Conservation (phyloP, 2,888 invertebrate genomes). For the Agrotis segetum region DNA sequence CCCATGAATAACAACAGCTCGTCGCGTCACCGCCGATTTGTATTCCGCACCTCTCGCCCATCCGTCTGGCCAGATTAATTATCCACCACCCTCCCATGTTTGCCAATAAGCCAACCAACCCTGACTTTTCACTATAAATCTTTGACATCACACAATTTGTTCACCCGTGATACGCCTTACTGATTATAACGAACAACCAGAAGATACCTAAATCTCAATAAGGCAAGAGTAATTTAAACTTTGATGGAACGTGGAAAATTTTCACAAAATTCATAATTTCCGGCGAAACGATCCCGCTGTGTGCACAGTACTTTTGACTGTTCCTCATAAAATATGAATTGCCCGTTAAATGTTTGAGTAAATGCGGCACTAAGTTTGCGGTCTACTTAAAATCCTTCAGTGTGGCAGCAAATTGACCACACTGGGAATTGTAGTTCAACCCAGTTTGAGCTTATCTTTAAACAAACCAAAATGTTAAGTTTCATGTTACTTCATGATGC, state of each 20-base stretch:
- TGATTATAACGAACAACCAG: conserved; percentile 50
- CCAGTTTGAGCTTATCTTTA: neutral
- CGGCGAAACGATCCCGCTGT: conserved; percentile 29
- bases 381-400: conserved; percentile 13
- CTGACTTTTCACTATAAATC: conserved; percentile 84
- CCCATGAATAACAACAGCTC: conserved; percentile 67
- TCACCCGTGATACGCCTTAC: conserved; percentile 58
- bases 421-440: neutral
- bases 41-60: conserved; percentile 83
- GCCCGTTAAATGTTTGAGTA: conserved; percentile 36
- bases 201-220: conserved; percentile 49
- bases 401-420: conserved; percentile 5
- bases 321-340: conserved; percentile 45
- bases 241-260: conserved; percentile 61
- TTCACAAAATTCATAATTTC: conserved; percentile 64
- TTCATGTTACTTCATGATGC: conserved; percentile 18
- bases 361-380: conserved; percentile 21
- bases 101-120: conserved; percentile 85
- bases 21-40: conserved; percentile 79
- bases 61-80: conserved; percentile 90
- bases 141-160: conserved; percentile 69
- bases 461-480: conserved; percentile 26
- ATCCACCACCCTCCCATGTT: conserved; percentile 86
- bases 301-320: conserved; percentile 40
- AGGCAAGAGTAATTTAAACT: conserved; percentile 69